Evolutionary conservation across 2,113 vertebrate genomes (phyloP).

Genomic region (Halcyon malimbica): DNA sequence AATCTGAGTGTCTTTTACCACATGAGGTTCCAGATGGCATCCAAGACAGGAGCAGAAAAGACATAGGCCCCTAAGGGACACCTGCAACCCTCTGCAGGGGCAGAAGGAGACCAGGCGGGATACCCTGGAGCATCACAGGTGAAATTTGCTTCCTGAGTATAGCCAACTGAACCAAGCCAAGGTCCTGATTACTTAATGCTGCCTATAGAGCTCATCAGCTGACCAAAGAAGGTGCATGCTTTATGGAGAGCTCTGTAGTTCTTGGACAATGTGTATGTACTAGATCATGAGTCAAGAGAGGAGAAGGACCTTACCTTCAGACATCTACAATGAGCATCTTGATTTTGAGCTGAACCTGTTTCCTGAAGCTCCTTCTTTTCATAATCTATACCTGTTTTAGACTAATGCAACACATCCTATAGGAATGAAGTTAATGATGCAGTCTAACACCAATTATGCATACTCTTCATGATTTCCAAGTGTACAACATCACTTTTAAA

Average conservation of each 20-base stretch:
- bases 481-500: neutral
- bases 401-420: neutral
- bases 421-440: neutral
- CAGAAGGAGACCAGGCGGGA: neutral
- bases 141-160: neutral
- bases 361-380: neutral
- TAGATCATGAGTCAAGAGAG: neutral
- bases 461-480: neutral
- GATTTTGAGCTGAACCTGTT: neutral
- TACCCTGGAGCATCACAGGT: neutral
- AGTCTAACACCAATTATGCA: neutral
- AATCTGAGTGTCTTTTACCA: neutral
- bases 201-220: neutral
- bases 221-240: neutral
- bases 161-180: neutral
- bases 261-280: too few species aligned
- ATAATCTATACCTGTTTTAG: neutral
- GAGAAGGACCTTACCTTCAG: neutral
- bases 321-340: neutral
- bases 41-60: neutral
- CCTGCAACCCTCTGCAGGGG: neutral
- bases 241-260: neutral
- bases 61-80: neutral
- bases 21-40: neutral
- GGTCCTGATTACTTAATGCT: neutral